These are phyloP conservation scores for Lysiphlebus fabarum DNA, from an alignment of 1,140 invertebrate species.

Conservation along the genomic window DNA sequence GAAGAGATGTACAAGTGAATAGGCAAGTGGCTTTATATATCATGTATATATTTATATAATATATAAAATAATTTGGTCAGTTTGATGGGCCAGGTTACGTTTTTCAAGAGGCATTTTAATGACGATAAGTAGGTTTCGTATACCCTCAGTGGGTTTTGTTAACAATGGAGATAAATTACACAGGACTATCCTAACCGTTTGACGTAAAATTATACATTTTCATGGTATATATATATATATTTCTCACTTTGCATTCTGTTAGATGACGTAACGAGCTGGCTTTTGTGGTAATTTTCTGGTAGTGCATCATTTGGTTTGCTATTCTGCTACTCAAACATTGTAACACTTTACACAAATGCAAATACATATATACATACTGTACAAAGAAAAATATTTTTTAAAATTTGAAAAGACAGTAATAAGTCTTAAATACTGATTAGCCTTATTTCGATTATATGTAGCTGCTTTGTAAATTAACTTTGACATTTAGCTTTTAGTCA, in stretches of 20 bases:
- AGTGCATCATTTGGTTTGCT: too few species aligned
- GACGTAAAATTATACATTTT: slow-evolving; percentile 1
- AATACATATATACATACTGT: too few species aligned
- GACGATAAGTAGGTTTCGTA: slow-evolving; percentile 11
- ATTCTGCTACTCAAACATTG: too few species aligned
- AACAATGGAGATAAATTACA: slow-evolving; percentile 13
- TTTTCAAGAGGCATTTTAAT: slow-evolving; percentile 13
- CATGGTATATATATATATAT: background rate
- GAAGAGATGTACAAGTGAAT: too few species aligned
- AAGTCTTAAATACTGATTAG: too few species aligned
- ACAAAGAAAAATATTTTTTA: too few species aligned
- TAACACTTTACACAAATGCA: too few species aligned
- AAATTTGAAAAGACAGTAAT: too few species aligned
- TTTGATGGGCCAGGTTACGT: background rate
- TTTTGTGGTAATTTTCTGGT: slow-evolving; percentile 11
- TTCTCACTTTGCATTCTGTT: background rate
- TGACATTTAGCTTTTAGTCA: background rate
- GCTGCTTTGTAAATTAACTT: too few species aligned
- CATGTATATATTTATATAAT: background rate
- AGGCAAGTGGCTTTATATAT: background rate
- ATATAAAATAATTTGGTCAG: background rate
- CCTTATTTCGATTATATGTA: too few species aligned
- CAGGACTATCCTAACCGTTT: slow-evolving; percentile 1
- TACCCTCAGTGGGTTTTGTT: background rate
- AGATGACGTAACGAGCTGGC: slow-evolving; percentile 9